Evolutionary conservation across 2,113 vertebrate genomes (phyloP).

Genomic region (Eptesicus fuscus): DNA sequence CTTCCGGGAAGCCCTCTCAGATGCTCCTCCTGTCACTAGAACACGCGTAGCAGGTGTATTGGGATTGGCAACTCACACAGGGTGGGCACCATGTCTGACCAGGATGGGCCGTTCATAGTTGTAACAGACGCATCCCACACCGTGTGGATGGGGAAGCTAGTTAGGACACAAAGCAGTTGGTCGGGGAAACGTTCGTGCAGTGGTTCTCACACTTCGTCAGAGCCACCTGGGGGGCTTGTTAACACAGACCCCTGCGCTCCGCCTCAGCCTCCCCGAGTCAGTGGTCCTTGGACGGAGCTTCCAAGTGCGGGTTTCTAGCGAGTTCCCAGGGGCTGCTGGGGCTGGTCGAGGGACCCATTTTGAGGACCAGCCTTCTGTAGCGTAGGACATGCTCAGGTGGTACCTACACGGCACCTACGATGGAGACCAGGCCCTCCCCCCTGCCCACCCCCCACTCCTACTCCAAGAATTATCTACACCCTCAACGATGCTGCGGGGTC

Average conservation of each 20-base stretch:
- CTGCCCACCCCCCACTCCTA: rapidly evolving
- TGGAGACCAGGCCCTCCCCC: no score
- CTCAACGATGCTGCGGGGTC: not conserved
- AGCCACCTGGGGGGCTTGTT: not conserved
- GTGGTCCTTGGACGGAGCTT: not conserved
- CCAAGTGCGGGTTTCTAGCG: not conserved
- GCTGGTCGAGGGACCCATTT: not conserved
- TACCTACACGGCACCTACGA: not conserved
- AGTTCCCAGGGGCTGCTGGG: not conserved
- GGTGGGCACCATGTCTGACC: not conserved
- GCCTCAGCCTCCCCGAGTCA: not conserved
- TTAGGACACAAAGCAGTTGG: not conserved
- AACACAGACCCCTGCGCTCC: no score
- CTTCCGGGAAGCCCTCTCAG: not conserved
- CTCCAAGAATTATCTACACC: not conserved
- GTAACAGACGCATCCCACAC: not conserved
- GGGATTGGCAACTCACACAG: not conserved
- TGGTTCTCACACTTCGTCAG: not conserved
- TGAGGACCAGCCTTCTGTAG: not conserved
- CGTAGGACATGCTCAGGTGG: rapidly evolving
- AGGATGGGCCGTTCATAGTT: not conserved
- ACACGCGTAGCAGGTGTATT: not conserved
- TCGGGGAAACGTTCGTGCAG: not conserved
- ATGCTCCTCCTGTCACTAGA: not conserved
- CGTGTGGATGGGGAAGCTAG: not conserved